Base-by-base conservation (phyloP, 2,888 invertebrate species). In the Cephalotes varians region DNA sequence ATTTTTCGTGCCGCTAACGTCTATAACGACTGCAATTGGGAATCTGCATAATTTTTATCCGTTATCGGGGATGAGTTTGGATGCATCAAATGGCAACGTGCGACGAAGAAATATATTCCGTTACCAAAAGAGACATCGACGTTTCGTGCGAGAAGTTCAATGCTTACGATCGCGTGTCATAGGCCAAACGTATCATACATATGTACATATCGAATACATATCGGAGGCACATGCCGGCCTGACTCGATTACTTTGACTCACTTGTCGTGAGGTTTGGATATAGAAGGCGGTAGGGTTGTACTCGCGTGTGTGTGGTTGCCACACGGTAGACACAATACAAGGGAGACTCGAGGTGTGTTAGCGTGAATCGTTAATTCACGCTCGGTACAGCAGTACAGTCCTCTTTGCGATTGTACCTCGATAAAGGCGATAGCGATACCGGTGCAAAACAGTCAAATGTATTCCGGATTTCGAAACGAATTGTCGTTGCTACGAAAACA, bases 351-450 rank as follows among this genome's bases (percentile, higher is more conserved):
- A 76, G 56, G 72, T 69, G 72, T 85, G 88, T 81, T 77, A 85
- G 88, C 85, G 85, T 83, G 74, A 88, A 83, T n/a, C 79, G 88
- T 90, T 90, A 88, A 88, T 88, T 90, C 86, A 83, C 83, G 73
- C 74, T 81, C 64, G 28, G 18, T 84, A 84, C 80, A 73, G 56
- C 47, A 44, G 67, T 86, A 69, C 77, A 81, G 76, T 71, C 10
- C 60, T 51, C 44, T 67, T 58, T 83, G 56, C 79, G 64, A 77
- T 76, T 82, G 65, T 85, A 74, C 56, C 60, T 71, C 60, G 85
- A 84, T 82, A 82, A 86, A 73, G 81, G 47, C 77, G 77, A 83
- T 77, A 86, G 34, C 71, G 28, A 64, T 64, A 40, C 21, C 25
- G 56, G 21, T 47, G 18, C 25, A 9, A 25, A 49, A 67, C 65